Conservation (phyloP, 2,888 invertebrate genomes). For the Noctua comes region DNA sequence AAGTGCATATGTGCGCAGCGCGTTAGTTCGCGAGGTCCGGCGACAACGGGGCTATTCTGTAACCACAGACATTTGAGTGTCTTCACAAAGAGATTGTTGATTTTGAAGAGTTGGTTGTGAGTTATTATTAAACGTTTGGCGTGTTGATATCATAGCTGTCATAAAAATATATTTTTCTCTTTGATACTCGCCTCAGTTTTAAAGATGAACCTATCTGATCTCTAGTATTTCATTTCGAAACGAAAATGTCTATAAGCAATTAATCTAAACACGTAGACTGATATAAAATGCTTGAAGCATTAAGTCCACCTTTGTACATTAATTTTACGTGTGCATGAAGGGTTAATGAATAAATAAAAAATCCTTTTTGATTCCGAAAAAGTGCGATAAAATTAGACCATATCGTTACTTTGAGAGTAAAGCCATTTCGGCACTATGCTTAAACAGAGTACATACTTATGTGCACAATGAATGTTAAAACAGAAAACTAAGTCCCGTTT, state of each 20-base stretch:
- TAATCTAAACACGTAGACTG: not conserved
- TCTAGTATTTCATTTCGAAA: not conserved
- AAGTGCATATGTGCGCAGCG: slow-evolving; percentile 60
- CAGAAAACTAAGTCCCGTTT: slow-evolving; percentile 2
- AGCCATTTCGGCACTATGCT: slow-evolving; percentile 13
- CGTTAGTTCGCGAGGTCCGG: slow-evolving; percentile 44
- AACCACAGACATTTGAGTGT: not conserved
- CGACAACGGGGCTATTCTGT: slow-evolving; percentile 53
- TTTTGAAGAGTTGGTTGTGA: not conserved
- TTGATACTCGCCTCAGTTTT: not conserved
- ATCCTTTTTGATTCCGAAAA: not conserved
- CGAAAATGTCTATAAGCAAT: not conserved
- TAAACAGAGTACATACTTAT: slow-evolving; percentile 3
- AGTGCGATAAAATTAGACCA: not conserved
- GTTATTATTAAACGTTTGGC: not conserved
- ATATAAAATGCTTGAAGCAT: not conserved
- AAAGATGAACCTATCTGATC: not conserved
- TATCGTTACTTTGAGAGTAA: not conserved
- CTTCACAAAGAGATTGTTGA: slow-evolving; percentile 1
- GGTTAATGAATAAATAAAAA: not conserved
- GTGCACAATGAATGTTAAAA: slow-evolving; percentile 22
- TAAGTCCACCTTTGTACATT: not conserved
- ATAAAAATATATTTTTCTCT: not conserved
- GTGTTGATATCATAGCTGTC: not conserved
- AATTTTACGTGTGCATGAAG: not conserved